Evolutionary conservation across 2,888 invertebrate genomes (phyloP), one percentile per base, ranked within the genome.

Genomic region (Coleophora deauratella): DNA sequence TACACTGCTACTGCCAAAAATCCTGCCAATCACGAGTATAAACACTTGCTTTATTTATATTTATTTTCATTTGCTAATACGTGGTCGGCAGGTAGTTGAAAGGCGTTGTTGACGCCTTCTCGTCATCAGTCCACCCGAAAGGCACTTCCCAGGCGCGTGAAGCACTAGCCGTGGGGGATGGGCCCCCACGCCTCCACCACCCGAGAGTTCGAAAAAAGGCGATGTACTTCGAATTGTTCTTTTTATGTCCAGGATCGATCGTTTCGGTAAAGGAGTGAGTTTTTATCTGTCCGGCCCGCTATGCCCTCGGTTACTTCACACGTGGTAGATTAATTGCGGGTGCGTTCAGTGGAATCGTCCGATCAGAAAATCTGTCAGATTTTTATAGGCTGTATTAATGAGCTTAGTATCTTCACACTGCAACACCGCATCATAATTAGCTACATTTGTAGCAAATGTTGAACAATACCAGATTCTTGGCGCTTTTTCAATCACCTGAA

Each of bases 171-270:
- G 46, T 12, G 28, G 41, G 37, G 57, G 54, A 46, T 52, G 58
- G 54, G 50, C 37, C 38, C 44, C 49, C 52, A 50, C 58, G 58
- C 58, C 47, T 54, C 54, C 68, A 60, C 59, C 71, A 53, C 60
- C 57, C 61, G 61, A 62, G 61, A 65, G 66, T 77, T 82, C 74
- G 77, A 81, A 84, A 84, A 85, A 84, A 81, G 81, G 82, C 84
- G 78, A 81, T 82, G 78, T 78, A 81, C 77, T 79, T 78, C 66
- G 68, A 70, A 81, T 80, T 82, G 84, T 82, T 80, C 84, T 74
- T 85, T 85, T 85, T 85, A 66, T 80, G 84, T 79, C 78, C 72
- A 70, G 74, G 65, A 85, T 85, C 84, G 85, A 85, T 84, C 84
- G 82, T 72, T 77, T 72, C 76, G 67, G 74, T 69, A 73, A 80